Percentiles rank a stretch among this genome's conserved stretches.
These are phyloP conservation scores for Dexiosoma caninum DNA, from an alignment of 2,888 invertebrate genomes.

Conservation along the genomic window DNA sequence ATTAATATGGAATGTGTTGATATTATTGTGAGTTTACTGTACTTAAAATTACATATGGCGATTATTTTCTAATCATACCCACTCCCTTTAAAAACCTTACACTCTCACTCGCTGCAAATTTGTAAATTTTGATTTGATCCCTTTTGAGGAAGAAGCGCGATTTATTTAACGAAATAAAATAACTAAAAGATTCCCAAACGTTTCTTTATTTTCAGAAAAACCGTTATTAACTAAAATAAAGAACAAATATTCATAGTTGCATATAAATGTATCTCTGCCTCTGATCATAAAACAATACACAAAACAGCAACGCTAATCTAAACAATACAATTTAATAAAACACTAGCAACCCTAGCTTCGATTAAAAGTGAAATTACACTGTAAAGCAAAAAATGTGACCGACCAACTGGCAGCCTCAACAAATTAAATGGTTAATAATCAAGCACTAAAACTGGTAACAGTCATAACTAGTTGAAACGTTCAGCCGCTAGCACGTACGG, in stretches of 20 bases:
- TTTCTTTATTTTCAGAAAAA: too few relatives aligned
- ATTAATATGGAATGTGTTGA: too few relatives aligned
- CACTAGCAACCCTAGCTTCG: constrained; percentile 42
- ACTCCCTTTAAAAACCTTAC: too few relatives aligned
- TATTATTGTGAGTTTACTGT: too few relatives aligned
- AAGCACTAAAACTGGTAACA: constrained; percentile 50
- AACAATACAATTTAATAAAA: not conserved
- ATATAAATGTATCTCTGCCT: not conserved
- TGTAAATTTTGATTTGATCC: too few relatives aligned
- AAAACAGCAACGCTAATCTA: constrained; percentile 14
- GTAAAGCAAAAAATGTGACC: constrained; percentile 18
- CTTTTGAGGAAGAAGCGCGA: too few relatives aligned
- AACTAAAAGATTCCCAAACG: too few relatives aligned
- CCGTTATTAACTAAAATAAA: not conserved
- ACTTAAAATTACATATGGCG: too few relatives aligned
- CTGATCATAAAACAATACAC: constrained; percentile 5
- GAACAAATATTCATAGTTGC: too few relatives aligned
- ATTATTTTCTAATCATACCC: too few relatives aligned
- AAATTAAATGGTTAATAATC: constrained; percentile 40
- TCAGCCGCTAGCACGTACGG: constrained; percentile 50
- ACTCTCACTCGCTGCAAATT: too few relatives aligned
- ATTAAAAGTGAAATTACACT: constrained; percentile 42
- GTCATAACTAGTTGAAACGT: constrained; percentile 58
- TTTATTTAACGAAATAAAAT: too few relatives aligned
- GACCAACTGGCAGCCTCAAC: not conserved